phyloP scores from a whole-genome alignment of 2,797 vertebrate genomes.

The Danio jaintianensis region DNA sequence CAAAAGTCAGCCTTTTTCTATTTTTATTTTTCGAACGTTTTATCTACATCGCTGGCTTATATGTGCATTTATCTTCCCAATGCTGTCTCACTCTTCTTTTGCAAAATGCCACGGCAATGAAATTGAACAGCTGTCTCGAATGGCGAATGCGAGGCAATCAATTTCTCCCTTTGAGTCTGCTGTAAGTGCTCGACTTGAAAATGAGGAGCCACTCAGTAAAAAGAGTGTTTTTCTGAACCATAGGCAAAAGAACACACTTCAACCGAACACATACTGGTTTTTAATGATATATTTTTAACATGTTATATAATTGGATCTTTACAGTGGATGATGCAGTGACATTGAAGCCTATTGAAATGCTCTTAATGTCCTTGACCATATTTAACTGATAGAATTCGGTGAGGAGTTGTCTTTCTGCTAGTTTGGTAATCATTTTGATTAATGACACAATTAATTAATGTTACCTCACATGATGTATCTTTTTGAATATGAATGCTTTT shows the following conservation, averaged over 20 bases:
- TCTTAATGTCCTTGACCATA: not conserved
- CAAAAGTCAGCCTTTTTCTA: constrained; percentile 56
- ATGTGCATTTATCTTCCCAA: not conserved
- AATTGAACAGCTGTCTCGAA: constrained; percentile 50
- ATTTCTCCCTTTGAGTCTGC: constrained; percentile 21
- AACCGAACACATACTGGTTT: not conserved
- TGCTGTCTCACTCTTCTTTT: constrained; percentile 23
- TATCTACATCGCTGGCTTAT: constrained; percentile 65
- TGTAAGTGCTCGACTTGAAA: constrained; percentile 4
- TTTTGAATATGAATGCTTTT: not conserved
- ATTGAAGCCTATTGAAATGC: constrained; percentile 24
- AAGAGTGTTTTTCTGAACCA: constrained; percentile 16
- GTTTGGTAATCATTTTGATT: constrained; percentile 19
- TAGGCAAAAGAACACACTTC: constrained; percentile 13
- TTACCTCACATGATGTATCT: constrained; percentile 1
- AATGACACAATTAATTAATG: constrained; percentile 18
- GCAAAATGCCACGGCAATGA: constrained; percentile 41
- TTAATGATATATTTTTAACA: constrained; percentile 7
- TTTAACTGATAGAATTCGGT: constrained; percentile 14
- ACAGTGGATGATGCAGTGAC: not conserved
- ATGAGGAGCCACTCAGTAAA: constrained; percentile 8
- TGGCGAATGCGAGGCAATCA: constrained; percentile 8
- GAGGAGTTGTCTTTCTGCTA: not conserved
- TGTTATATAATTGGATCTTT: constrained; percentile 16
- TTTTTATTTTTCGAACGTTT: constrained; percentile 63